A percentile compares a stretch with the other conserved stretches of the same genome.
Conservation (phyloP, 1,140 invertebrate genomes). For the Scylla paramamosain region DNA sequence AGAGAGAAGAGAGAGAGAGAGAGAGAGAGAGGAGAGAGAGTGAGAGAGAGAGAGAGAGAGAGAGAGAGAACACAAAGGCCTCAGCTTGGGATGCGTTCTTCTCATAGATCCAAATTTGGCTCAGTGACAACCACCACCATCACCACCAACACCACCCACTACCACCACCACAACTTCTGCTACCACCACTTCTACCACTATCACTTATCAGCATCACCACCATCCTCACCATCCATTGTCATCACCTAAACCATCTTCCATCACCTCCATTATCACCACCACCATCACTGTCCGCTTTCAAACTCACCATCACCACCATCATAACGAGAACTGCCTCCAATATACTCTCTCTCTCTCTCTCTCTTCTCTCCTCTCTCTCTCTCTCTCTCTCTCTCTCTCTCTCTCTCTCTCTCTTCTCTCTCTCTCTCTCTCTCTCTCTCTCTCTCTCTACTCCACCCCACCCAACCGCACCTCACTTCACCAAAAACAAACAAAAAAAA, state of each 20-base stretch:
- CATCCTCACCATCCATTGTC: too few relatives aligned
- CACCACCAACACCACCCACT: background rate
- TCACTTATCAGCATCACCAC: too few relatives aligned
- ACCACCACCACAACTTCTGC: background rate
- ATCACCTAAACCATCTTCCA: too few relatives aligned
- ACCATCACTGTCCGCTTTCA: background rate
- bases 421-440: background rate
- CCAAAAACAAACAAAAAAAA: too few relatives aligned
- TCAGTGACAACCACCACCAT: background rate
- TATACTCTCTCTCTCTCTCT: slow-evolving; percentile 29
- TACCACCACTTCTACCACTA: background rate
- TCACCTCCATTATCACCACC: too few relatives aligned
- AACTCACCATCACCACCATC: background rate
- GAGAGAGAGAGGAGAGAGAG: background rate
- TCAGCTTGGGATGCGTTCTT: background rate
- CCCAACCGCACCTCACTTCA: too few relatives aligned
- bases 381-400: slow-evolving; percentile 20
- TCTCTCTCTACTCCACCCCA: too few relatives aligned
- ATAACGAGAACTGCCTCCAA: background rate
- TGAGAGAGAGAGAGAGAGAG: background rate
- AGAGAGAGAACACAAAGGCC: background rate
- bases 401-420: slow-evolving; percentile 20
- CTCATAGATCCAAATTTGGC: background rate
- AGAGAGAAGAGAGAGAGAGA: background rate
- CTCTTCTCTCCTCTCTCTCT: slow-evolving; percentile 1